Conservation (phyloP, 1,140 invertebrate genomes). For the Anagrus nilaparvatae region DNA sequence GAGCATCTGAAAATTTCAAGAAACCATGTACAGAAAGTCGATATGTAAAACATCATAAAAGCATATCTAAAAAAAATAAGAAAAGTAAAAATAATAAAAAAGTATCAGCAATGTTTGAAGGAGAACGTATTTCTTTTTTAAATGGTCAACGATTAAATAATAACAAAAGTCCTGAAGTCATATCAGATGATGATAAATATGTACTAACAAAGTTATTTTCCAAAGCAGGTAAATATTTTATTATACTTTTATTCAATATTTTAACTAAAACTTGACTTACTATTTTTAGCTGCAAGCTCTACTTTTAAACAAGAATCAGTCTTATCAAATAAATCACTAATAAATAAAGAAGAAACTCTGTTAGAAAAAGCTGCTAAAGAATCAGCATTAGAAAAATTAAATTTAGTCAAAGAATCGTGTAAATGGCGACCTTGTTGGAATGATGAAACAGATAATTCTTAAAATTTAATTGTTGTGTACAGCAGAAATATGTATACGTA, state of each 20-base stretch:
- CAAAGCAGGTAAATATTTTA: conserved; percentile 46
- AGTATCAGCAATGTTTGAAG: conserved; percentile 47
- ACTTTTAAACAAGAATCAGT: conserved; percentile 37
- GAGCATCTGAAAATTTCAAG: conserved; percentile 1
- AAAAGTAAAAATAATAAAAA: no score
- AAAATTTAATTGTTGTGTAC: no score
- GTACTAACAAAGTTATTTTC: conserved; percentile 61
- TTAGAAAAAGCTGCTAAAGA: conserved; percentile 34
- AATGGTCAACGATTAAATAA: conserved; percentile 34
- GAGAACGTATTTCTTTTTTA: conserved; percentile 47
- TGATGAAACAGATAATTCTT: no score
- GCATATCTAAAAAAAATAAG: conserved; percentile 20
- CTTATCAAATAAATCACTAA: conserved; percentile 25
- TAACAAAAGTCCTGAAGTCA: conserved; percentile 26
- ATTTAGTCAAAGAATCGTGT: conserved; percentile 31
- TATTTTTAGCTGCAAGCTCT: conserved; percentile 33
- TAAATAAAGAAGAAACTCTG: conserved; percentile 22
- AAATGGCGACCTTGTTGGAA: conserved; percentile 37
- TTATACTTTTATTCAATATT: no score
- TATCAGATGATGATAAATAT: conserved; percentile 59
- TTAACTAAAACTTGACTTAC: conserved; percentile 4
- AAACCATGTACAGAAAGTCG: background rate
- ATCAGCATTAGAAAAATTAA: conserved; percentile 37
- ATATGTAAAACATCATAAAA: conserved; percentile 21
- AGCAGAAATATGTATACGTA: no score